These are phyloP conservation scores for Gila orcuttii DNA, from an alignment of 2,113 vertebrate genomes.

Conservation along the genomic window DNA sequence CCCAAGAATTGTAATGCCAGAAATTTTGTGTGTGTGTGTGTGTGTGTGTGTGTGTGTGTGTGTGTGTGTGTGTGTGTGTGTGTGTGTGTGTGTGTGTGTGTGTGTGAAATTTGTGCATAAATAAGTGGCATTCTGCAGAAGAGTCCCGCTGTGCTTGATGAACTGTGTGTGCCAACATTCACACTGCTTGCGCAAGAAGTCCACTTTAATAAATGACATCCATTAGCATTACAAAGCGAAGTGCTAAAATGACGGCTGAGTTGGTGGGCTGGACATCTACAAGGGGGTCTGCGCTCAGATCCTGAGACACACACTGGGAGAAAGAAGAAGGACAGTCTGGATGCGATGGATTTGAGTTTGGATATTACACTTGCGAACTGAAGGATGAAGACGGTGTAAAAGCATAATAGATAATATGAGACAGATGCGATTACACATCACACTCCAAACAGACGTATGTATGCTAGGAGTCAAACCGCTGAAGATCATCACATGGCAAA, in stretches of 20 bases:
- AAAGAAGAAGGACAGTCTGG: background rate
- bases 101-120: conserved; percentile 44
- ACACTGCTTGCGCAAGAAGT: conserved; percentile 75
- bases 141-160: conserved; percentile 61
- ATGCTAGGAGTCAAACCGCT: background rate
- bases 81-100: no score
- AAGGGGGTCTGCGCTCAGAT: conserved; percentile 31
- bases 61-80: no score
- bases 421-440: background rate
- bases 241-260: conserved; percentile 59
- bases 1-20: no score
- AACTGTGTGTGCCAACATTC: conserved; percentile 69
- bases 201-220: conserved; percentile 67
- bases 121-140: conserved; percentile 56
- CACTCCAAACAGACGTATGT: background rate
- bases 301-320: conserved; percentile 15
- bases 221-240: conserved; percentile 80
- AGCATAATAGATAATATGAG: background rate
- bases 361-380: background rate
- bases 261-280: conserved; percentile 54
- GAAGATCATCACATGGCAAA: background rate
- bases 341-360: background rate
- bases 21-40: no score
- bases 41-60: no score
- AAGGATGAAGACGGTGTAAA: background rate